These are phyloP conservation scores for Limenitis camilla DNA, from an alignment of 2,888 invertebrate genomes.

Conservation along the genomic window DNA sequence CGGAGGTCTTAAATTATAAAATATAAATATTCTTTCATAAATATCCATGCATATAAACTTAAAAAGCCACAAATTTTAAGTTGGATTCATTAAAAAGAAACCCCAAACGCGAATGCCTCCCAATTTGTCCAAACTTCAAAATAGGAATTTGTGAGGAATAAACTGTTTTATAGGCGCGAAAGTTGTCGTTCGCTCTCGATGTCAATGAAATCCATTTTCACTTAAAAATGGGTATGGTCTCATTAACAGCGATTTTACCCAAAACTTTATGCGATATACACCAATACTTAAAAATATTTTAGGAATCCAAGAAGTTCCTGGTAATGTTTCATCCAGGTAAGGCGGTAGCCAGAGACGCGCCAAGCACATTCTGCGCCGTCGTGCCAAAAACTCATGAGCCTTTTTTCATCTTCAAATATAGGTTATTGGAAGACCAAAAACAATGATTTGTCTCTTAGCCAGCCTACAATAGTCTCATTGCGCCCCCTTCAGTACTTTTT, in stretches of 20 bases:
- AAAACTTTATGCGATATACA: neutral
- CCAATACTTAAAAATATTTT: neutral
- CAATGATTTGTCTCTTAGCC: too few relatives aligned
- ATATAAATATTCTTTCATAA: too few relatives aligned
- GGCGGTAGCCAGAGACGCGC: too few relatives aligned
- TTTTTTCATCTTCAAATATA: too few relatives aligned
- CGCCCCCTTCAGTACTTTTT: too few relatives aligned
- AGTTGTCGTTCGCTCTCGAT: constrained; percentile 39
- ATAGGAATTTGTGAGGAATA: constrained; percentile 13
- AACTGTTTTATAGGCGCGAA: constrained; percentile 42
- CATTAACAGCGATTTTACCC: constrained; percentile 20
- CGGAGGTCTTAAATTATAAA: too few relatives aligned
- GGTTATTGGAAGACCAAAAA: too few relatives aligned
- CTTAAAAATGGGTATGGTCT: constrained; percentile 28
- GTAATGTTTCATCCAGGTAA: too few relatives aligned
- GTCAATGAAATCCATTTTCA: constrained; percentile 47
- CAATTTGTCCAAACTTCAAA: constrained; percentile 10
- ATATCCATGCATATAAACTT: neutral
- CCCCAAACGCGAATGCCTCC: neutral
- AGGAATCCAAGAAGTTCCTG: neutral
- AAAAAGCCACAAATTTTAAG: constrained; percentile 6
- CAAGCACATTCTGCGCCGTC: too few relatives aligned
- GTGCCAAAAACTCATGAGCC: too few relatives aligned
- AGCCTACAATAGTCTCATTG: too few relatives aligned
- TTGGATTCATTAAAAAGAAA: constrained; percentile 7